phyloP scores from a whole-genome alignment of 37 sponge, comb jelly and placozoan species.

The Aphrocallistes beatrix region DNA sequence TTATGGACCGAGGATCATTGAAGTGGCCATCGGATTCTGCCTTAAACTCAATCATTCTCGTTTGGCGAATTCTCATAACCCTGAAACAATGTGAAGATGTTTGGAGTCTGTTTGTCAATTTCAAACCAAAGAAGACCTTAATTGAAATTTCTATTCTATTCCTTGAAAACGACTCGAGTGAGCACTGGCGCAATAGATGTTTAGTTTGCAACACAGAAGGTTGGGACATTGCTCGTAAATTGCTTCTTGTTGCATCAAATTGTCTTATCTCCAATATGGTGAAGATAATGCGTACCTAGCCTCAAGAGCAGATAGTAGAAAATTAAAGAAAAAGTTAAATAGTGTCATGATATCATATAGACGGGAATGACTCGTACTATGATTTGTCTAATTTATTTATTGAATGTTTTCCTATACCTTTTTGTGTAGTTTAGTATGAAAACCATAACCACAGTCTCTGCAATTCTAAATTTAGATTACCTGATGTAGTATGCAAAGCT shows the following conservation, averaged over 20 bases:
- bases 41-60: background rate
- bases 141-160: background rate
- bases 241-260: background rate
- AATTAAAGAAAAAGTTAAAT: too few species aligned
- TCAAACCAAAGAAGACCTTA: background rate
- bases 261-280: background rate
- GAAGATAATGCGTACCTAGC: too few species aligned
- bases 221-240: background rate
- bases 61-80: background rate
- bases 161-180: background rate
- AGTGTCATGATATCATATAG: too few species aligned
- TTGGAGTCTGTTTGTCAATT: background rate
- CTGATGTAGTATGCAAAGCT: too few species aligned
- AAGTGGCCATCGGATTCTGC: background rate
- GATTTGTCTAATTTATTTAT: too few species aligned
- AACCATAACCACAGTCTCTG: too few species aligned
- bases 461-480: too few species aligned
- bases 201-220: background rate
- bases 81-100: background rate
- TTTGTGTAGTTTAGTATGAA: too few species aligned
- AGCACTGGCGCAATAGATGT: background rate
- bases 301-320: too few species aligned
- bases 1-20: background rate
- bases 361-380: too few species aligned
- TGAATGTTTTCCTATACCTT: too few species aligned